Conservation (phyloP, 2,113 vertebrate genomes). For the Recurvirostra avosetta region DNA sequence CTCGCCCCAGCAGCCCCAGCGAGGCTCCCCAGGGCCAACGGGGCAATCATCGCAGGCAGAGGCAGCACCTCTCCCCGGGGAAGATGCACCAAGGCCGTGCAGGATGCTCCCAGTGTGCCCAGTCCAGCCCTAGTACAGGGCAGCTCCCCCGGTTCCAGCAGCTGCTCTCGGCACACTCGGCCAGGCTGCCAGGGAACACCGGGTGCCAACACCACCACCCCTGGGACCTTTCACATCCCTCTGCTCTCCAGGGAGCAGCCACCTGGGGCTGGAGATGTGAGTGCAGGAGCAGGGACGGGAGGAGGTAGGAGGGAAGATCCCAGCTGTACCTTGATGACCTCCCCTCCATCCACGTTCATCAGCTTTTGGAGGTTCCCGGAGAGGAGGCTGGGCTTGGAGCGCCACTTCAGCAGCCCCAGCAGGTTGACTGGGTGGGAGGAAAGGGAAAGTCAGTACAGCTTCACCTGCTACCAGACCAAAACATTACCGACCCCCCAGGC, state of each 20-base stretch:
- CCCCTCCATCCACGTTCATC: slow-evolving; percentile 66
- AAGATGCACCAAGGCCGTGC: too few species aligned
- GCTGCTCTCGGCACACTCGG: fast-evolving
- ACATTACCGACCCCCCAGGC: fast-evolving
- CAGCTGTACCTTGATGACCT: slow-evolving; percentile 60
- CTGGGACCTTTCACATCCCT: too few species aligned
- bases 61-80: not conserved
- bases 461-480: not conserved
- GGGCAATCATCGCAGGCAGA: not conserved
- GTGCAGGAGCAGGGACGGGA: not conserved
- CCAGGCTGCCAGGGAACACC: not conserved
- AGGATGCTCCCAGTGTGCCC: not conserved
- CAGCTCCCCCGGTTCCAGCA: fast-evolving
- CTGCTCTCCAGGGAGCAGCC: not conserved
- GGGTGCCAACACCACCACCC: fast-evolving
- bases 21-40: fast-evolving
- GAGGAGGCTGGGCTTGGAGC: slow-evolving; percentile 58
- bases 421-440: slow-evolving; percentile 39
- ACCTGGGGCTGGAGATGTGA: fast-evolving
- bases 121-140: not conserved
- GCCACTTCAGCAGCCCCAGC: slow-evolving; percentile 68
- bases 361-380: slow-evolving; percentile 57
- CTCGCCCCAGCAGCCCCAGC: not conserved
- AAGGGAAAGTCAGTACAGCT: fast-evolving
- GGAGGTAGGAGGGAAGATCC: not conserved